Conservation (phyloP, 2,888 invertebrate species). For the Kryphioiulus occultus region DNA sequence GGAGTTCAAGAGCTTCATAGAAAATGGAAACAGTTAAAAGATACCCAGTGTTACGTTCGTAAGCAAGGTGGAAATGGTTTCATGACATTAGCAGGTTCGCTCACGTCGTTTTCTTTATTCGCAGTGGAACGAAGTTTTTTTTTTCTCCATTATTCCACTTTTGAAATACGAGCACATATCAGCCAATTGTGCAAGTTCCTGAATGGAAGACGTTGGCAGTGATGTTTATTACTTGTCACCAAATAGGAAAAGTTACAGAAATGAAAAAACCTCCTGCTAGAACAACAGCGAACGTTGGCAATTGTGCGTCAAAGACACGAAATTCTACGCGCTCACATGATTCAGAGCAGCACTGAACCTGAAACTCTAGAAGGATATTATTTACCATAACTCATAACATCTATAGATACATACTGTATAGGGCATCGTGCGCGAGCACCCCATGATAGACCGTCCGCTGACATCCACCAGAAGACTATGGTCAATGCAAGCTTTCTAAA, state of each 20-base stretch:
- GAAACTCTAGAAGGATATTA: neutral
- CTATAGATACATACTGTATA: too few species aligned
- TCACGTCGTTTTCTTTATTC: neutral
- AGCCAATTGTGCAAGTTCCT: neutral
- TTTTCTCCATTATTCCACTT: neutral
- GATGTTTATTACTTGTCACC: constrained; percentile 21
- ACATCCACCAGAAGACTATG: constrained; percentile 2
- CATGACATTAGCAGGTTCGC: neutral
- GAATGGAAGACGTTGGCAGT: constrained; percentile 19
- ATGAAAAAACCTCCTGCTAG: neutral
- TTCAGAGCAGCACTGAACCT: neutral
- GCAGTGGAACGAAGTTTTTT: neutral
- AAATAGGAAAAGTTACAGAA: constrained; percentile 22
- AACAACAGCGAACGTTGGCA: neutral
- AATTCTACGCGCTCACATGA: neutral
- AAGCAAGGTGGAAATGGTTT: neutral
- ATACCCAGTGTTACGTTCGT: neutral
- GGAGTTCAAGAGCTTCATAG: neutral
- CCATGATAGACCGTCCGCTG: neutral
- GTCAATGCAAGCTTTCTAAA: neutral
- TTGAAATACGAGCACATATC: constrained; percentile 35
- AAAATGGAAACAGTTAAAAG: neutral
- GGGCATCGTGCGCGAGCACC: neutral
- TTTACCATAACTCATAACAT: neutral
- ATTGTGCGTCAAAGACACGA: neutral